Evolutionary conservation across 92 coral and sea anemone species (phyloP), one percentile per base, ranked within the genome.

Genomic region (Phenganax marumi): DNA sequence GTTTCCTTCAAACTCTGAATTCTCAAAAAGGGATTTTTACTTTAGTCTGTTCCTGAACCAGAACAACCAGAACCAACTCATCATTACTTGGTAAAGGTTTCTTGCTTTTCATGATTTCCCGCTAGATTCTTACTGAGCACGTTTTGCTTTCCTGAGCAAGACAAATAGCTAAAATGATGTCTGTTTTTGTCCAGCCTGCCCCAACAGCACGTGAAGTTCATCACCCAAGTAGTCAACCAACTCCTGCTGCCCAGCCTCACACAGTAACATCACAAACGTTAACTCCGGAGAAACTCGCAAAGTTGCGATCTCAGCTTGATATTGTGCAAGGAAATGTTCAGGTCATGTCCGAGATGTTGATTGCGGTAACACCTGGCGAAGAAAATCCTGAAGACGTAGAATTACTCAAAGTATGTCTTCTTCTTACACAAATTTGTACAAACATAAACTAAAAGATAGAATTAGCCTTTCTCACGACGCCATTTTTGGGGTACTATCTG

Each of bases 281-380:
- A 19, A 89, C 97, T n/a, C 96, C 97, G 17, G 98, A 95, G 72
- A 97, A 92, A 76, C 72, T 95, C n/a, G 98, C 97, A 12, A 95
- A 95, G 85, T 64, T 95, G 46, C 88, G 96, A 39, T 92, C 97
- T 9, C 97, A 95, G 64, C 91, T 95, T 73, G 98, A 95, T 64
- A 84, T 91, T 16, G 98, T 95, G 22, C 95, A 95, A 77, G 98
- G 97, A 12, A 95, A 95, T 75, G 88, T 92, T 12, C 86, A 85
- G 58, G 97, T 95, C 46, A 95, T 95, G 98, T 95, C 98, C 0
- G 98, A 95, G 81, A 95, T 95, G 98, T 72, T 95, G 84, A 95
- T 94, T 52, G 93, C 89, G 70, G 87, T 95, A 88, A 92, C 93
- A n/a, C 92, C 94, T 8, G 96, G 90, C 57, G 95, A 95, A 55